Evolutionary conservation across 92 coral and sea anemone species (phyloP).

Genomic region (Umimayanthus kanabou): DNA sequence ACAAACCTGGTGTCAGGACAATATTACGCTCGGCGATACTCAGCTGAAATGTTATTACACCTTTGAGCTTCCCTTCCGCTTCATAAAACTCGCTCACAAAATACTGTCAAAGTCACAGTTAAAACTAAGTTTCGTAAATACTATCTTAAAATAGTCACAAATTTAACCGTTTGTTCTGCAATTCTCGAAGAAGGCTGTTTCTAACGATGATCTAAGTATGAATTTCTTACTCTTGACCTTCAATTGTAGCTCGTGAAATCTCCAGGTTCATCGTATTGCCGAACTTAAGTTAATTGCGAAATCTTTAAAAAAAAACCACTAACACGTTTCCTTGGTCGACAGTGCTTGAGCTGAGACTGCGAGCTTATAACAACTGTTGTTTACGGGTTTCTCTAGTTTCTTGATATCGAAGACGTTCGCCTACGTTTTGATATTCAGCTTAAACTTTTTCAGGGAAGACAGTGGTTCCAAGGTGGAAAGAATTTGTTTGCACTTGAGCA

Average conservation of each 20-base stretch:
- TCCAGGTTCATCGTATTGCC: neutral
- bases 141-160: neutral
- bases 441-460: neutral
- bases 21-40: neutral
- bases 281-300: neutral
- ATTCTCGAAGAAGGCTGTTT: neutral
- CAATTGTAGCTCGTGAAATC: neutral
- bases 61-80: neutral
- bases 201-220: neutral
- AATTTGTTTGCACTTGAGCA: neutral
- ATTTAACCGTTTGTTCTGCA: neutral
- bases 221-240: neutral
- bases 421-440: neutral
- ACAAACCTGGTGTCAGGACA: neutral
- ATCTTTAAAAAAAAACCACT: neutral
- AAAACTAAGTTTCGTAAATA: neutral
- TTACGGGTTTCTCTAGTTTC: neutral
- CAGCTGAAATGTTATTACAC: neutral
- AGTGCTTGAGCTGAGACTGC: neutral
- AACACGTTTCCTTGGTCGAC: neutral
- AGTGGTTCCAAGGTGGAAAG: slow-evolving; percentile 1
- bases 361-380: neutral
- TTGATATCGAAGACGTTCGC: neutral
- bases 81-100: neutral
- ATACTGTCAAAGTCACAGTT: neutral